phyloP scores from a whole-genome alignment of 2,888 invertebrate species.

The Pachycephus smyrnensis region DNA sequence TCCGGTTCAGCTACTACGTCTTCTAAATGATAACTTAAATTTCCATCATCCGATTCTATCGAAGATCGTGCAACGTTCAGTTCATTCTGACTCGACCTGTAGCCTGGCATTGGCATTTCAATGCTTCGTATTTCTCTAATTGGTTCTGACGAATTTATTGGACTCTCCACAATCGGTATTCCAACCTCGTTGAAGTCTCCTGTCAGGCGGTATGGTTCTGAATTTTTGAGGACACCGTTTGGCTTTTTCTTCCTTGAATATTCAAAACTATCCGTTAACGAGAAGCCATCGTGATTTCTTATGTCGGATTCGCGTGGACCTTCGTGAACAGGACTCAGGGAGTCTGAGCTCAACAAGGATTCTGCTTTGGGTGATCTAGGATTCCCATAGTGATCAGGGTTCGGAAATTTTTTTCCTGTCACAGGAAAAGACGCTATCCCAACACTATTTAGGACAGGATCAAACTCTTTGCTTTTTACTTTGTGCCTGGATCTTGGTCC shows the following conservation, averaged over 20 bases:
- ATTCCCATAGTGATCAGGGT: conserved; percentile 55
- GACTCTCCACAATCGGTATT: conserved; percentile 43
- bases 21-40: conserved; percentile 25
- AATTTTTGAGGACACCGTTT: neutral
- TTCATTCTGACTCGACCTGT: conserved; percentile 33
- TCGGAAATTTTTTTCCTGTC: conserved; percentile 43
- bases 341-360: conserved; percentile 10
- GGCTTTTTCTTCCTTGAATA: conserved; percentile 32
- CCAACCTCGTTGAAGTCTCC: conserved; percentile 64
- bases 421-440: conserved; percentile 13
- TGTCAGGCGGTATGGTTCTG: conserved; percentile 10
- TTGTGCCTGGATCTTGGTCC: conserved; percentile 48
- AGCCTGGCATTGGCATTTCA: conserved; percentile 27
- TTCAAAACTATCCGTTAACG: conserved; percentile 46
- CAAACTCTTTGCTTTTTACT: conserved; percentile 43
- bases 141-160: neutral
- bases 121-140: conserved; percentile 20
- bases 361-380: conserved; percentile 24
- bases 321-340: conserved; percentile 17
- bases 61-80: conserved; percentile 34
- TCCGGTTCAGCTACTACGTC: conserved; percentile 30
- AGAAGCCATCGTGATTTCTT: conserved; percentile 35
- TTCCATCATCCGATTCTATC: conserved; percentile 31
- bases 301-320: conserved; percentile 8
- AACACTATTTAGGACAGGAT: conserved; percentile 23